Evolutionary conservation across 2,113 vertebrate genomes (phyloP), one percentile per base, ranked within the genome.

Genomic region (Aphyosemion australe): DNA sequence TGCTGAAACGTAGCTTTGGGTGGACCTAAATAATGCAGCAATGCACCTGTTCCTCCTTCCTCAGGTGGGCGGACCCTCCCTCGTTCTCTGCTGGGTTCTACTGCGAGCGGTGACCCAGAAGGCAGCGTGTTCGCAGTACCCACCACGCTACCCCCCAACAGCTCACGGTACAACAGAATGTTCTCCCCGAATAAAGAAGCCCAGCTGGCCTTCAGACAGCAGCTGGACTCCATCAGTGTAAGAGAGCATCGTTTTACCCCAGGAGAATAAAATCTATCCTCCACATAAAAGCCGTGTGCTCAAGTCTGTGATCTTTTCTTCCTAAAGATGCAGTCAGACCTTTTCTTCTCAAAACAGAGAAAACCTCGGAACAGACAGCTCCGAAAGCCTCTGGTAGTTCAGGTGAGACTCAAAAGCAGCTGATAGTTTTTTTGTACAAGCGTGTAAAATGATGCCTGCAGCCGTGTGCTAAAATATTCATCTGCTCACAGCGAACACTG

Each of bases 161-260:
- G 97, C 84, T 93, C 95, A 1, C 94, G 98, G 0, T 94, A 95
- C 0, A 94, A 93, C 72, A 93, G 96, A 65, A 93, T 97, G 83
- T 97, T 97, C 82, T 94, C 97, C 21, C 96, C 96, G 34, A 96
- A 93, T 89, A 98, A 97, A 64, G 97, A 99, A 12, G 92, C 95
- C 0, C 96, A 99, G 66, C 82, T 96, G n/a, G 93, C 94, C 43
- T 93, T 98, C 81, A 92, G 94, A 43, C 97, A 98, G 90, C 96
- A 98, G 82, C 91, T 99, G 13, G 95, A 95, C 88, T 96, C 97
- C 1, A 96, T 98, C 88, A 95, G 94, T n/a, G 96, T 99, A 83
- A 96, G 96, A 31, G 14, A 0, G 15, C n/a, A 2, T 51, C 8
- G 6, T 12, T 47, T 34, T 26, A 26, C 26, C 26, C 26, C 26